A percentile compares a stretch with the other conserved stretches of the same genome.
Conservation (phyloP, 2,888 invertebrate genomes). For the Coleophora flavipennella region DNA sequence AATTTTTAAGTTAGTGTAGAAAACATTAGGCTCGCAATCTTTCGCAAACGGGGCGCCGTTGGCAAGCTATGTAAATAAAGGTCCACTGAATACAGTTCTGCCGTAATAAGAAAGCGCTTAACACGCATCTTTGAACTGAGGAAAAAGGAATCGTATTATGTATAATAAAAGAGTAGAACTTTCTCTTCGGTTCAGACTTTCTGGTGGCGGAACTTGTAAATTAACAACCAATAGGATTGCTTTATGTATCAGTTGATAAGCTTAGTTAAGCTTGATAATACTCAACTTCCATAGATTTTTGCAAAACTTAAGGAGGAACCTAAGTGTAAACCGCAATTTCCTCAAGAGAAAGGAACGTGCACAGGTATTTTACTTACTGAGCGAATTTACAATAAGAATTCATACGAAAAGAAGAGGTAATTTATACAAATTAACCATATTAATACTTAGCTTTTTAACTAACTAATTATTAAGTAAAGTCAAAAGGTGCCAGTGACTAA, state of each 20-base stretch:
- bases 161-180: too few relatives aligned
- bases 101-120: too few relatives aligned
- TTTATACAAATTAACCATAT: slow-evolving; percentile 18
- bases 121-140: too few relatives aligned
- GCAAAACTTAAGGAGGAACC: background rate
- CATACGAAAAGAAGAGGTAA: slow-evolving; percentile 1
- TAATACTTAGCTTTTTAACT: slow-evolving; percentile 22
- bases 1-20: too few relatives aligned
- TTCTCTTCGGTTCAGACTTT: too few relatives aligned
- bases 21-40: too few relatives aligned
- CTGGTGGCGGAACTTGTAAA: too few relatives aligned
- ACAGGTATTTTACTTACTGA: slow-evolving; percentile 26
- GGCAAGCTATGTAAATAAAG: too few relatives aligned
- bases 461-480: slow-evolving; percentile 14
- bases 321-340: slow-evolving; percentile 6
- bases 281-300: background rate
- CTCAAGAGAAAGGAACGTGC: slow-evolving; percentile 7
- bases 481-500: slow-evolving; percentile 36
- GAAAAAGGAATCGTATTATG: too few relatives aligned
- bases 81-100: too few relatives aligned
- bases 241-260: slow-evolving; percentile 6
- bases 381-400: slow-evolving; percentile 19
- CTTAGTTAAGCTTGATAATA: slow-evolving; percentile 11
- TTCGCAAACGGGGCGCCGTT: too few relatives aligned
- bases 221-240: too few relatives aligned